Conservation (phyloP, 2,113 vertebrate genomes). For the Sander vitreus region DNA sequence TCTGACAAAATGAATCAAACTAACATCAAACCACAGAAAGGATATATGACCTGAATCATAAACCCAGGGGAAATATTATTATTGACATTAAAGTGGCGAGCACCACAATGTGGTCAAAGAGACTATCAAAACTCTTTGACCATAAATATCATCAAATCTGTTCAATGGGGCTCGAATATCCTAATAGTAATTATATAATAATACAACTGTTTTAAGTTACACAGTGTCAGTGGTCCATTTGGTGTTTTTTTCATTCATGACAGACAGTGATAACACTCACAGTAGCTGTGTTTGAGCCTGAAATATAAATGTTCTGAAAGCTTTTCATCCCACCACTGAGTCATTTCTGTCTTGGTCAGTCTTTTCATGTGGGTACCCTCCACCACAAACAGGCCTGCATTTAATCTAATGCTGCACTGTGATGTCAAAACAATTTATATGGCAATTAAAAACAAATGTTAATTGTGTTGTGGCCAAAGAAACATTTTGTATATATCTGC, state of each 20-base stretch:
- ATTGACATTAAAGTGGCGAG: background rate
- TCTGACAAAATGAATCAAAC: background rate
- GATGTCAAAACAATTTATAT: constrained; percentile 44
- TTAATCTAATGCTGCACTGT: constrained; percentile 38
- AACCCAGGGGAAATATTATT: background rate
- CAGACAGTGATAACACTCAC: background rate
- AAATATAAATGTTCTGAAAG: constrained; percentile 41
- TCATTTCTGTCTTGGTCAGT: constrained; percentile 1
- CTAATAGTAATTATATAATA: too few species aligned
- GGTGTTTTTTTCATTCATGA: background rate
- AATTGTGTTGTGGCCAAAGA: constrained; percentile 7
- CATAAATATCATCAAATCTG: too few species aligned
- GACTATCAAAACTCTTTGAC: too few species aligned
- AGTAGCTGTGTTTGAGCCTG: constrained; percentile 47
- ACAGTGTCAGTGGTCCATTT: background rate
- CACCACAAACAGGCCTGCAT: constrained; percentile 42
- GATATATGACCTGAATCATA: background rate
- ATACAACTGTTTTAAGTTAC: background rate
- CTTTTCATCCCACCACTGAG: constrained; percentile 21
- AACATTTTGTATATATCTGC: constrained; percentile 17
- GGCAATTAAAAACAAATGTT: constrained; percentile 51
- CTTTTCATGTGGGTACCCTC: constrained; percentile 39
- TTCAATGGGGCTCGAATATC: too few species aligned
- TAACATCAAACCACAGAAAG: constrained; percentile 7
- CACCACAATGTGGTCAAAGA: background rate